phyloP scores from a whole-genome alignment of 2,888 invertebrate species.

The Drymonia ruficornis region DNA sequence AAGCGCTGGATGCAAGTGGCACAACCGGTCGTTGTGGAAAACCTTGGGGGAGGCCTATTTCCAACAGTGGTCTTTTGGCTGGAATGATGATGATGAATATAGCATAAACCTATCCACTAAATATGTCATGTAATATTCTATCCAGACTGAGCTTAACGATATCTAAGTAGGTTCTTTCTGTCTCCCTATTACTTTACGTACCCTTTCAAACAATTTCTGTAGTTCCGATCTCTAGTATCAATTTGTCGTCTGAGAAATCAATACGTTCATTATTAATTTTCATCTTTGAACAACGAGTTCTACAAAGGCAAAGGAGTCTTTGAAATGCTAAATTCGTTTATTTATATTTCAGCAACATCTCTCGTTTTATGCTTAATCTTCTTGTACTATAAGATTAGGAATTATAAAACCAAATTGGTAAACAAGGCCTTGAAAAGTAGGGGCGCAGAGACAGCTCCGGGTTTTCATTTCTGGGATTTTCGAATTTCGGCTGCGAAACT shows the following conservation, averaged over 20 bases:
- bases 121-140: too few relatives aligned
- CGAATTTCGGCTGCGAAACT: too few relatives aligned
- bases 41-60: too few relatives aligned
- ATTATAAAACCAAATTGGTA: too few relatives aligned
- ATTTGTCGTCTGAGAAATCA: slow-evolving; percentile 34
- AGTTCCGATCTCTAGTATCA: slow-evolving; percentile 27
- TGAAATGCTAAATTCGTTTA: slow-evolving; percentile 34
- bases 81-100: too few relatives aligned
- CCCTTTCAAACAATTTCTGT: slow-evolving; percentile 22
- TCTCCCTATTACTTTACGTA: slow-evolving; percentile 3
- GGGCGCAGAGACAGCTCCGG: too few relatives aligned
- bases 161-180: not conserved
- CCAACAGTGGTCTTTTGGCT: too few relatives aligned
- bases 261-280: slow-evolving; percentile 41
- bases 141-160: slow-evolving; percentile 1
- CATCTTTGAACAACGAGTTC: slow-evolving; percentile 21
- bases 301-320: slow-evolving; percentile 17
- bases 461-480: too few relatives aligned
- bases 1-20: too few relatives aligned
- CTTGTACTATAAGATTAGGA: slow-evolving; percentile 15
- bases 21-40: too few relatives aligned
- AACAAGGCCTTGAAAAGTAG: too few relatives aligned
- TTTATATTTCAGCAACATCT: slow-evolving; percentile 19
- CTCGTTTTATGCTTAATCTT: slow-evolving; percentile 7
- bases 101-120: too few relatives aligned